Evolutionary conservation across 2,113 vertebrate species (phyloP), one percentile per base, ranked within the genome.

Genomic region (Microcebus tavaratra): DNA sequence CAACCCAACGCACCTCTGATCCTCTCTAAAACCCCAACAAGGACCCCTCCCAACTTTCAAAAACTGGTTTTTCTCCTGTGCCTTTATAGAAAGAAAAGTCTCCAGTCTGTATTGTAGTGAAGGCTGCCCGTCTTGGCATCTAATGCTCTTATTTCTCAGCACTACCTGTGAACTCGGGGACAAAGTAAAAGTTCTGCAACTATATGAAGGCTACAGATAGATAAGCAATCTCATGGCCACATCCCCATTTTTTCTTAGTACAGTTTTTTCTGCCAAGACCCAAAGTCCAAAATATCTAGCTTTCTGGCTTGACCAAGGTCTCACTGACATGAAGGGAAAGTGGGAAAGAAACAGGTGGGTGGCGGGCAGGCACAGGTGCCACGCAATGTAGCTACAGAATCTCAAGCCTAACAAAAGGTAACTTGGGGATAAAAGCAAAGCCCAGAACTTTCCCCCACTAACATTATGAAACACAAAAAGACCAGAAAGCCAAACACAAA

Each of bases 61-160:
- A 90, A 76, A 53, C 53, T n/a, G 12, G 23, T 42, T 95, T 68
- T 91, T 17, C 31, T 82, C 29, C 23, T 42, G 48, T 63, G 90
- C 15, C n/a, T 88, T 78, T 59, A 88, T 0, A 68, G 50, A 42
- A 91, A 96, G 13, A 73, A 75, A 78, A 76, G 8, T 53, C 73
- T 61, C 17, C 18, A 31, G 25, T 9, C n/a, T 73, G 3, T 18
- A 55, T 31, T 53, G 88, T 53, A 95, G 92, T 11, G 25, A 85
- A 97, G 70, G 42, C 57, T 88, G 63, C 50, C 72, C 76, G 92
- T 68, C 63, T 25, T 29, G 9, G 76, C 80, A 84, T 85, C 93
- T 97, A 97, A 96, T 13, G 18, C 27, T 85, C 90, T 97, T 97
- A 98, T 98, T 96, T 98, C 93, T 97, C 68, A 73, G 55, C 97